Evolutionary conservation across 1,140 invertebrate genomes (phyloP).

Genomic region (Papilio dardanus): DNA sequence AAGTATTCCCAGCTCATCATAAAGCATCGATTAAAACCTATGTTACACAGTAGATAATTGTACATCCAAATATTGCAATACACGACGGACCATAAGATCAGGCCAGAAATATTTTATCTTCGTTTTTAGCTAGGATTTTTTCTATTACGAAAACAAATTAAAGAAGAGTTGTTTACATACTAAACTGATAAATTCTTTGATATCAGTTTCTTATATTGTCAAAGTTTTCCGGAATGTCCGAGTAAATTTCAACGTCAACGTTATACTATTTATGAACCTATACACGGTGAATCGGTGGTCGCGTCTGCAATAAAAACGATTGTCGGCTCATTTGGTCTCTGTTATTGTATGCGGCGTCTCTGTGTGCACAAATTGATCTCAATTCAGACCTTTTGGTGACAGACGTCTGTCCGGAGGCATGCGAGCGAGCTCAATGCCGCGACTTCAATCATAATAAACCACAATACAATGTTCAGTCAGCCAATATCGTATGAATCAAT

Average conservation of each 20-base stretch:
- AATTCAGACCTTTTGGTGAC: constrained; percentile 9
- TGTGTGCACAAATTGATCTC: constrained; percentile 12
- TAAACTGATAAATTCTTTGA: neutral
- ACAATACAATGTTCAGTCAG: constrained; percentile 1
- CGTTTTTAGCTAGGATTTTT: too few relatives aligned
- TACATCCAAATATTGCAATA: neutral
- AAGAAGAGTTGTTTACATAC: neutral
- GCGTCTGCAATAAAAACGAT: constrained; percentile 18
- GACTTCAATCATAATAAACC: constrained; percentile 2
- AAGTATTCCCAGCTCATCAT: neutral
- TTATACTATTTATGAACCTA: constrained; percentile 7
- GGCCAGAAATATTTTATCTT: too few relatives aligned
- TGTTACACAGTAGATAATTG: neutral
- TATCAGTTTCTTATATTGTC: neutral
- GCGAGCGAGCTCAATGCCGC: neutral
- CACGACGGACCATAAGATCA: neutral
- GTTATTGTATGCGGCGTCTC: neutral
- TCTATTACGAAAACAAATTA: too few relatives aligned
- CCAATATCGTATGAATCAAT: neutral
- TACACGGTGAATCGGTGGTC: constrained; percentile 1
- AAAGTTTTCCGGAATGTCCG: neutral
- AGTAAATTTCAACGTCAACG: neutral
- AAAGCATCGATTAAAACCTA: neutral
- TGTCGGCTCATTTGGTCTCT: neutral
- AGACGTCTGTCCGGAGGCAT: neutral